phyloP scores from a whole-genome alignment of 2,888 invertebrate species.

The Zeuzera pyrina region DNA sequence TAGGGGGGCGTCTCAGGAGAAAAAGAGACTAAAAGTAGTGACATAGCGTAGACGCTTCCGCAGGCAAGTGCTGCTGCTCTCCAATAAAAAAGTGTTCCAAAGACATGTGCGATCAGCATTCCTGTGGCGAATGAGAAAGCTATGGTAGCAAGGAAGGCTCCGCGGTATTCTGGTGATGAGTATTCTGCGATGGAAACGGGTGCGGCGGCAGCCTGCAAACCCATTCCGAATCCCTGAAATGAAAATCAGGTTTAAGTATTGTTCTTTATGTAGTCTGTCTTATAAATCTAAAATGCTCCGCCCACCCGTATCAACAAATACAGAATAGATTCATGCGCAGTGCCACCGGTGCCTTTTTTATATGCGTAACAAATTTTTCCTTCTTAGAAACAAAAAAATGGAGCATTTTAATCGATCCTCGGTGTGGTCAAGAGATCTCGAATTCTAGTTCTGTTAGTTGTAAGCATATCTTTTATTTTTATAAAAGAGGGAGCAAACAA shows the following conservation, averaged over 20 bases:
- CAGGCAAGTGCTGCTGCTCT: constrained; percentile 69
- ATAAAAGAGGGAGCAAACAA: too few species aligned
- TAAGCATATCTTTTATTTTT: too few species aligned
- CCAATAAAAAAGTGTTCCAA: constrained; percentile 77
- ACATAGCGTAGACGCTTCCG: constrained; percentile 57
- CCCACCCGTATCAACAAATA: too few species aligned
- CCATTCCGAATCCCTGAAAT: constrained; percentile 67
- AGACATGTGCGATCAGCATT: constrained; percentile 74
- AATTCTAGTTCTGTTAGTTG: too few species aligned
- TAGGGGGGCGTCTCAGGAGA: constrained; percentile 79
- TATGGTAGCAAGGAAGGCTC: constrained; percentile 75
- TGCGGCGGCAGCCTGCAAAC: constrained; percentile 62
- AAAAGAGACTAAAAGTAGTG: constrained; percentile 64
- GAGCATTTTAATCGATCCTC: too few species aligned
- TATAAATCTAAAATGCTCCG: too few species aligned
- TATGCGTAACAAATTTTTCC: too few species aligned
- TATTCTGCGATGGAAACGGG: constrained; percentile 64
- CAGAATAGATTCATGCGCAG: too few species aligned
- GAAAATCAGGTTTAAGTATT: constrained; percentile 1
- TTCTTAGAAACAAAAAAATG: too few species aligned
- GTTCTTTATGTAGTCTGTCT: too few species aligned
- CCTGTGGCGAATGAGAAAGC: constrained; percentile 77
- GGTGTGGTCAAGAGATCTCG: too few species aligned
- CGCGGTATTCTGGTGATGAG: constrained; percentile 73
- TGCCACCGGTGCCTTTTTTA: too few species aligned